Conservation (phyloP, 2,888 invertebrate genomes). For the Limnephilus lunatus region DNA sequence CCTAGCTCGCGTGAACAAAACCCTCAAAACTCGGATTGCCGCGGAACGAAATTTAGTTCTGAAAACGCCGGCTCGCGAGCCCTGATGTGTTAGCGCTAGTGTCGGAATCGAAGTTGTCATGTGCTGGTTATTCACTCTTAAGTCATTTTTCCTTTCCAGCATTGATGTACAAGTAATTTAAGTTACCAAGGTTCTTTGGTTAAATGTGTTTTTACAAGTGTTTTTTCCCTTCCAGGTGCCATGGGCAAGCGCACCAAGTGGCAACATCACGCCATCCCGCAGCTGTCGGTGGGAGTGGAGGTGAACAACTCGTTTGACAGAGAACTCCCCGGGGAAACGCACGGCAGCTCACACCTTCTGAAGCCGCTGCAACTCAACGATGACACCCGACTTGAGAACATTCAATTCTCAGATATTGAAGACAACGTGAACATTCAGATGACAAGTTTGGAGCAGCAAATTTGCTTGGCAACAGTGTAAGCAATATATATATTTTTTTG, state of each 20-base stretch:
- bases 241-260: constrained; percentile 94
- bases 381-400: constrained; percentile 89
- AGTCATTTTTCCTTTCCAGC: too few relatives aligned
- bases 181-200: not conserved
- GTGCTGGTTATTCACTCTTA: too few relatives aligned
- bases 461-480: constrained; percentile 87
- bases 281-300: constrained; percentile 85
- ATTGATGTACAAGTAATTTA: not conserved
- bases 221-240: constrained; percentile 76
- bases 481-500: constrained; percentile 68
- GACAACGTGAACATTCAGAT: constrained; percentile 75
- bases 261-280: constrained; percentile 89
- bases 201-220: not conserved
- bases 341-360: constrained; percentile 77
- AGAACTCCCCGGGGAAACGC: constrained; percentile 74
- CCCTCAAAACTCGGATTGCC: too few relatives aligned
- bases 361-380: constrained; percentile 87
- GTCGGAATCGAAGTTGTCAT: too few relatives aligned
- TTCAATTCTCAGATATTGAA: constrained; percentile 82
- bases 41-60: too few relatives aligned
- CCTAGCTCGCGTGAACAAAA: too few relatives aligned
- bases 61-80: too few relatives aligned
- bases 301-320: constrained; percentile 73
- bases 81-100: too few relatives aligned
- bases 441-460: constrained; percentile 86